Conservation (phyloP, 1,140 invertebrate genomes). For the Dolichoris vasculosae region DNA sequence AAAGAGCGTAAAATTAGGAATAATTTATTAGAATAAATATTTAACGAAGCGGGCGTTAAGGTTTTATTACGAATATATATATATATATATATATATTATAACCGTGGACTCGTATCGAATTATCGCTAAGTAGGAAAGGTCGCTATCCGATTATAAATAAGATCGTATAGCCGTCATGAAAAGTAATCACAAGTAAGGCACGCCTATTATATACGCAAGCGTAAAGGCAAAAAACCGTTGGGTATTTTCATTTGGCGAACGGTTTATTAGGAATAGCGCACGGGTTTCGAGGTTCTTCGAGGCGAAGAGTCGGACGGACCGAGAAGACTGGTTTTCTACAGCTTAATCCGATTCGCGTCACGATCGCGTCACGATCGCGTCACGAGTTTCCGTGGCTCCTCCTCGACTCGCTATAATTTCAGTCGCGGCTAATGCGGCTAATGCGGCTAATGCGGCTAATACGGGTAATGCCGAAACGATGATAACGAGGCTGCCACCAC, state of each 20-base stretch:
- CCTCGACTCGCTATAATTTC: constrained; percentile 34
- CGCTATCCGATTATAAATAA: too few relatives aligned
- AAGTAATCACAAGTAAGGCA: not conserved
- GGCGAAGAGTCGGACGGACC: not conserved
- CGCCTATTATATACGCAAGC: not conserved
- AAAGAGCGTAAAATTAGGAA: too few relatives aligned
- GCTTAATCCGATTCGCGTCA: constrained; percentile 45
- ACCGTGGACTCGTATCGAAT: too few relatives aligned
- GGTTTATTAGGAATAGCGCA: not conserved
- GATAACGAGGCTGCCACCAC: constrained; percentile 35
- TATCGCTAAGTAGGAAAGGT: too few relatives aligned
- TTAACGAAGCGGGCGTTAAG: too few relatives aligned
- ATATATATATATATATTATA: too few relatives aligned
- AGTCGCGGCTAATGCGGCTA: constrained; percentile 30
- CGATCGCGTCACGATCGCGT: constrained; percentile 49
- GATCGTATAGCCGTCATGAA: not conserved
- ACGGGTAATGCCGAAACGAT: constrained; percentile 49
- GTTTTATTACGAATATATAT: too few relatives aligned
- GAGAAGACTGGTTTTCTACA: constrained; percentile 14
- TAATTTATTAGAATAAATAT: too few relatives aligned
- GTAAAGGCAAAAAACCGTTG: not conserved
- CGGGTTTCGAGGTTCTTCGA: not conserved
- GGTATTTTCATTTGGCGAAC: not conserved
- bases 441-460: too few relatives aligned
- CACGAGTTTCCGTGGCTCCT: constrained; percentile 45